These are phyloP conservation scores for Electrona antarctica DNA, from an alignment of 2,113 vertebrate species.

Conservation along the genomic window DNA sequence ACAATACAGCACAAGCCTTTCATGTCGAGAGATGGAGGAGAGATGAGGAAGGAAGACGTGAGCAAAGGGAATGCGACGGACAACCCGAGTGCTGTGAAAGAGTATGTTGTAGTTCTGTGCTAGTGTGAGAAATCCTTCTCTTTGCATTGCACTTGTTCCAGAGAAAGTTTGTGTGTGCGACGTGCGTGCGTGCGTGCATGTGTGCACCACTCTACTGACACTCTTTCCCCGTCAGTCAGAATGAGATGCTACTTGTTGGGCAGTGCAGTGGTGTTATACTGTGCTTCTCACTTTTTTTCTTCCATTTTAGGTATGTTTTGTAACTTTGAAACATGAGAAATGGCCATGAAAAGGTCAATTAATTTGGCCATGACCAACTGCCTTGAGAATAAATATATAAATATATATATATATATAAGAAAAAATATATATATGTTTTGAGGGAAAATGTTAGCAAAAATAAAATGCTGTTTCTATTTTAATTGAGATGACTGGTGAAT, in stretches of 20 bases:
- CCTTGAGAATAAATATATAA: constrained; percentile 79
- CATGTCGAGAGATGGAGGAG: constrained; percentile 36
- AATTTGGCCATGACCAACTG: constrained; percentile 79
- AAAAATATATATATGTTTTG: constrained; percentile 68
- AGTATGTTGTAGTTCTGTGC: constrained; percentile 63
- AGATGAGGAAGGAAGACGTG: constrained; percentile 45
- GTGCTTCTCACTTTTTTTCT: constrained; percentile 48
- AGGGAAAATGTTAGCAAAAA: constrained; percentile 73
- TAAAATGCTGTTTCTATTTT: constrained; percentile 79
- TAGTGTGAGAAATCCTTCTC: constrained; percentile 63
- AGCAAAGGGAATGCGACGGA: constrained; percentile 65
- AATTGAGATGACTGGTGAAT: constrained; percentile 80
- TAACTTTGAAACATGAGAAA: constrained; percentile 69
- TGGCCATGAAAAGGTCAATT: constrained; percentile 75
- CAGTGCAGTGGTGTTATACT: constrained; percentile 49
- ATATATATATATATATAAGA: constrained; percentile 72
- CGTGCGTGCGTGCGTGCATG: constrained; percentile 32
- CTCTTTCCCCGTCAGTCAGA: constrained; percentile 56
- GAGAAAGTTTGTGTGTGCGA: constrained; percentile 41
- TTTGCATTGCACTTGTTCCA: constrained; percentile 74
- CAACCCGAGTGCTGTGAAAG: constrained; percentile 67
- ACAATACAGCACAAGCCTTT: constrained; percentile 46
- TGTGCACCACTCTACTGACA: constrained; percentile 66
- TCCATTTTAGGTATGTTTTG: constrained; percentile 68
- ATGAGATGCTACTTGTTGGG: constrained; percentile 58